phyloP scores from a whole-genome alignment of 2,797 vertebrate genomes.

The Syncerus caffer region DNA sequence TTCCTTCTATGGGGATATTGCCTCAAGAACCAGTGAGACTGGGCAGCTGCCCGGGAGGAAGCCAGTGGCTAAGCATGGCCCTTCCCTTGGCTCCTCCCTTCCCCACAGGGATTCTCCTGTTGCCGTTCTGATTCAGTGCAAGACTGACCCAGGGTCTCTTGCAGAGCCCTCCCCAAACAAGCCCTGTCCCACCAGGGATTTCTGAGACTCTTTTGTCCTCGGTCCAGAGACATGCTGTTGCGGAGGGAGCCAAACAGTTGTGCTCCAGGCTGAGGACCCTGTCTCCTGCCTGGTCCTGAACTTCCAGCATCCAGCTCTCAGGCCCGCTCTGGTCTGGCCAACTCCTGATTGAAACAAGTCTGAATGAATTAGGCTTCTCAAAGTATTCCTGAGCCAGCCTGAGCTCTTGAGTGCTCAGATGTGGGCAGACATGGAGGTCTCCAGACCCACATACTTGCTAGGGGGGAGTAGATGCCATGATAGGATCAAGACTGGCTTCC shows the following conservation, averaged over 20 bases:
- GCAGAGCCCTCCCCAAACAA: background rate
- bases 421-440: background rate
- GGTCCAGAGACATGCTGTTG: background rate
- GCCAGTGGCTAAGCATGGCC: background rate
- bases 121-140: background rate
- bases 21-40: background rate
- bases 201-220: background rate
- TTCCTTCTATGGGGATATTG: slow-evolving; percentile 9
- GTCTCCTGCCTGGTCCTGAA: background rate
- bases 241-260: background rate
- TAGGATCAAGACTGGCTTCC: background rate
- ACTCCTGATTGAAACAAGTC: background rate
- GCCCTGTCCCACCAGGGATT: background rate
- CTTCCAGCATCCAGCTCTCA: background rate
- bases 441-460: background rate
- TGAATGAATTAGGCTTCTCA: background rate
- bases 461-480: background rate
- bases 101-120: background rate
- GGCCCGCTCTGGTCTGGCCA: background rate
- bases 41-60: background rate
- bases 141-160: background rate
- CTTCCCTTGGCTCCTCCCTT: background rate
- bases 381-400: background rate
- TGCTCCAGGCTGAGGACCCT: background rate
- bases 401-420: background rate